phyloP scores from a whole-genome alignment of 2,113 vertebrate species.

The Rhinichthys klamathensis region DNA sequence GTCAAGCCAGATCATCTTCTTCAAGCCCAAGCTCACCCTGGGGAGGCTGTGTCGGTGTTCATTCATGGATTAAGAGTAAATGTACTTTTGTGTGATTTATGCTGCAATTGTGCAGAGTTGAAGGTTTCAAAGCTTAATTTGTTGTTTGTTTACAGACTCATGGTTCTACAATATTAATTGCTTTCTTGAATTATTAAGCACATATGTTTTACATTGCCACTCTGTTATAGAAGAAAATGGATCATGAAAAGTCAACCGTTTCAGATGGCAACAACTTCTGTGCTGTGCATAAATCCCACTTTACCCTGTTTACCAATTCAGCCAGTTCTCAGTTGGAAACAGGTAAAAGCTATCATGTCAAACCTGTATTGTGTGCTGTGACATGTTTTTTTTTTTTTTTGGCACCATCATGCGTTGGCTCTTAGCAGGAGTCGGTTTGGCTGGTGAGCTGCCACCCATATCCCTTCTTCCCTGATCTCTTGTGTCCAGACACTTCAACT shows the following conservation, averaged over 20 bases:
- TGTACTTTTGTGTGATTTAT: conserved; percentile 7
- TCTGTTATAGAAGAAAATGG: not conserved
- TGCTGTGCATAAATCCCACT: not conserved
- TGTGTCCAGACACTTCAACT: conserved; percentile 2
- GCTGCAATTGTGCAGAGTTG: not conserved
- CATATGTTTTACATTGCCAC: not conserved
- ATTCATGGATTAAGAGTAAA: not conserved
- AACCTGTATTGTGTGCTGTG: not conserved
- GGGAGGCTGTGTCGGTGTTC: not conserved
- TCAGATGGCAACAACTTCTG: not conserved
- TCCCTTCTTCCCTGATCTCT: not conserved
- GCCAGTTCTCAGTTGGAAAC: not conserved
- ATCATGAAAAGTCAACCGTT: not conserved
- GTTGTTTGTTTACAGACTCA: not conserved
- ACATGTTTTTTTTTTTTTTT: not conserved
- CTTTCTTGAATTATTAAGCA: not conserved
- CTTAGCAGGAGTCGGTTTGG: not conserved
- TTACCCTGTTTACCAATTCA: not conserved
- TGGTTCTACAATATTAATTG: not conserved
- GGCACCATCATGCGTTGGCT: not conserved
- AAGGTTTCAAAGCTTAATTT: not conserved
- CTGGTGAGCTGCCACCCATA: not conserved
- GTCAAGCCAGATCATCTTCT: not conserved
- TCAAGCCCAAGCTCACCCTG: not conserved
- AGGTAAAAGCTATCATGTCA: not conserved